phyloP scores from a whole-genome alignment of 2,888 invertebrate genomes.

The Drosophila neonasuta region DNA sequence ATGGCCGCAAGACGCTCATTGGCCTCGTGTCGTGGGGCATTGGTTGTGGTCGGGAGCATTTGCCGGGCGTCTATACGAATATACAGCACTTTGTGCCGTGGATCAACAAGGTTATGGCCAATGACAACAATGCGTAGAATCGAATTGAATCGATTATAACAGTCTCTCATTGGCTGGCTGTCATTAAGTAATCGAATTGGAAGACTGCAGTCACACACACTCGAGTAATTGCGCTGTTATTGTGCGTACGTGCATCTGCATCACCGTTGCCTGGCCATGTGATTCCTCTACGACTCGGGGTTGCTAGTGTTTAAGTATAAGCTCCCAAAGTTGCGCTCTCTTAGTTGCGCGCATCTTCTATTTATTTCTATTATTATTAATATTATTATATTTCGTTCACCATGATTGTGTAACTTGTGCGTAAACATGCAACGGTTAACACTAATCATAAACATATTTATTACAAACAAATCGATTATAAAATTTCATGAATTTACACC shows the following conservation, averaged over 20 bases:
- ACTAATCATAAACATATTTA: constrained; percentile 57
- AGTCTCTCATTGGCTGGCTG: constrained; percentile 23
- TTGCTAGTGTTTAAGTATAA: constrained; percentile 77
- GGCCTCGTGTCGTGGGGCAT: constrained; percentile 96
- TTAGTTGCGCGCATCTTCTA: constrained; percentile 34
- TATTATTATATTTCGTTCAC: constrained; percentile 4
- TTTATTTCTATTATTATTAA: constrained; percentile 51
- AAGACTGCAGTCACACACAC: constrained; percentile 58
- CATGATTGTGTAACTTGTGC: neutral
- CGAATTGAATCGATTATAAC: constrained; percentile 1
- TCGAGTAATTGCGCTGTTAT: constrained; percentile 42
- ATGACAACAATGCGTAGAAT: constrained; percentile 80
- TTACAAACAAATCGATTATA: constrained; percentile 38
- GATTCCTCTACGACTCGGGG: constrained; percentile 80
- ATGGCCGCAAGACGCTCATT: constrained; percentile 92
- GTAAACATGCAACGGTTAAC: constrained; percentile 10
- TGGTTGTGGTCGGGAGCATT: constrained; percentile 93
- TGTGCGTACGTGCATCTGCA: constrained; percentile 28
- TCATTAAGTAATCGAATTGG: constrained; percentile 36
- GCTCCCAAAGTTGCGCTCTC: constrained; percentile 12
- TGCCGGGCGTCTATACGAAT: constrained; percentile 96
- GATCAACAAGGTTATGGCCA: constrained; percentile 91
- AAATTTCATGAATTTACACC: constrained; percentile 39
- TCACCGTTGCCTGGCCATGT: constrained; percentile 63
- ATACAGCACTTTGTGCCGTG: constrained; percentile 96